Percentiles rank a stretch among this genome's conserved stretches.
Conservation (phyloP, 2,888 invertebrate species). For the Pachydiplax longipennis region DNA sequence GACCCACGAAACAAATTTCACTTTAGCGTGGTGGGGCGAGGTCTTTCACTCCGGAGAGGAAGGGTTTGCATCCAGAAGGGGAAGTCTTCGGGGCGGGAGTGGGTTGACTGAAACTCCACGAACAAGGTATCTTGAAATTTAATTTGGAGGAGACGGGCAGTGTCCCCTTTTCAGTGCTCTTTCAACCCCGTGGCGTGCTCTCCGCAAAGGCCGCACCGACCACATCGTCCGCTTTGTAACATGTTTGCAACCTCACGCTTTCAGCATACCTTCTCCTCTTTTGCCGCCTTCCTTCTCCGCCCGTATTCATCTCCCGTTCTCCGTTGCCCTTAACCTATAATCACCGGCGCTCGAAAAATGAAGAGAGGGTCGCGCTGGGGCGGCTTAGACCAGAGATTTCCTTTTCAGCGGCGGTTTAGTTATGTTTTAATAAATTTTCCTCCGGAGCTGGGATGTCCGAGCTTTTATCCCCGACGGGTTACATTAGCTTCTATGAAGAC, state of each 20-base stretch:
- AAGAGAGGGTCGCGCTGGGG: no score
- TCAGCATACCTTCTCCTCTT: neutral
- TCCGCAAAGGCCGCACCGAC: slow-evolving; percentile 13
- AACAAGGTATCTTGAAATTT: slow-evolving; percentile 44
- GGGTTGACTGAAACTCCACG: neutral
- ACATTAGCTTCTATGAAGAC: no score
- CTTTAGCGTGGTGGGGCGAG: neutral
- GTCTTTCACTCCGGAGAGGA: neutral
- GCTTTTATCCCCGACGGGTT: no score
- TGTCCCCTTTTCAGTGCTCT: neutral
- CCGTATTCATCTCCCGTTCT: neutral
- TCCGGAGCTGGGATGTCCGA: no score
- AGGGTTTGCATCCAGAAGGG: neutral
- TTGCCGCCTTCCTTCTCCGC: neutral
- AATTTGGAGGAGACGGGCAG: slow-evolving; percentile 19
- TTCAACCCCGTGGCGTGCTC: neutral
- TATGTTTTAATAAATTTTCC: no score
- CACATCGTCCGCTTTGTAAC: neutral
- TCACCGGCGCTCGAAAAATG: neutral
- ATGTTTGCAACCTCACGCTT: neutral
- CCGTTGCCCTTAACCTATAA: neutral
- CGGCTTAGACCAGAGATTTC: neutral
- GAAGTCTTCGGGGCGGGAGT: neutral
- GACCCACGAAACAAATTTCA: slow-evolving; percentile 42
- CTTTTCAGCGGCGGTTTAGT: neutral